Evolutionary conservation across 1,140 invertebrate genomes (phyloP).

Genomic region (Plutomurus gul): DNA sequence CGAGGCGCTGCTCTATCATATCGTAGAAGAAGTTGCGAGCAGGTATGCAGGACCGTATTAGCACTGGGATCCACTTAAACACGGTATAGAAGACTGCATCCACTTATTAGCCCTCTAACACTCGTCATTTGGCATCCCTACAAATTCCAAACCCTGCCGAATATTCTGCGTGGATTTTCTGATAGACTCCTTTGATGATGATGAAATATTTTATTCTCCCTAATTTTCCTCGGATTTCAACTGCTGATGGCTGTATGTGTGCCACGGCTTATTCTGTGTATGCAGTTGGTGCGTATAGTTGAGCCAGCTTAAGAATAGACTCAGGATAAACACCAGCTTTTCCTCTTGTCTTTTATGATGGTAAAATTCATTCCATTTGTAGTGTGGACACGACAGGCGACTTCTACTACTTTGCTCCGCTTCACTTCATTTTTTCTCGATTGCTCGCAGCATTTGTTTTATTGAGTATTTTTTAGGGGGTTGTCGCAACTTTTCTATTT

Average conservation of each 20-base stretch:
- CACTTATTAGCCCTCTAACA: not conserved
- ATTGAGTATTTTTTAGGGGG: slow-evolving; percentile 15
- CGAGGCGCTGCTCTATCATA: not conserved
- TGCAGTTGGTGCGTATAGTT: no score
- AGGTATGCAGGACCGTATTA: no score
- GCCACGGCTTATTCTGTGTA: no score
- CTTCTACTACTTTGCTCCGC: not conserved
- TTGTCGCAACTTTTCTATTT: not conserved
- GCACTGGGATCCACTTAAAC: no score
- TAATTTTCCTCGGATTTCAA: slow-evolving; percentile 24
- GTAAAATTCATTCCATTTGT: slow-evolving; percentile 21
- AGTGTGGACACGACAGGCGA: not conserved
- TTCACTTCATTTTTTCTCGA: not conserved
- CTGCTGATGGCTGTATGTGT: not conserved
- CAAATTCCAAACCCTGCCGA: not conserved
- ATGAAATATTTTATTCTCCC: slow-evolving; percentile 32
- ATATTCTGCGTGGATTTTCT: slow-evolving; percentile 1
- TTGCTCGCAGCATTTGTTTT: slow-evolving; percentile 3
- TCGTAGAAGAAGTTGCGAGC: not conserved
- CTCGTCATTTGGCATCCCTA: not conserved
- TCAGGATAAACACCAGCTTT: slow-evolving; percentile 1
- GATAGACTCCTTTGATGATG: slow-evolving; percentile 31
- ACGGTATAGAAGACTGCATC: no score
- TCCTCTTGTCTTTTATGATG: slow-evolving; percentile 21
- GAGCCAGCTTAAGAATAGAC: no score